Conservation (phyloP, 1,140 invertebrate species). For the Lucilia sericata region DNA sequence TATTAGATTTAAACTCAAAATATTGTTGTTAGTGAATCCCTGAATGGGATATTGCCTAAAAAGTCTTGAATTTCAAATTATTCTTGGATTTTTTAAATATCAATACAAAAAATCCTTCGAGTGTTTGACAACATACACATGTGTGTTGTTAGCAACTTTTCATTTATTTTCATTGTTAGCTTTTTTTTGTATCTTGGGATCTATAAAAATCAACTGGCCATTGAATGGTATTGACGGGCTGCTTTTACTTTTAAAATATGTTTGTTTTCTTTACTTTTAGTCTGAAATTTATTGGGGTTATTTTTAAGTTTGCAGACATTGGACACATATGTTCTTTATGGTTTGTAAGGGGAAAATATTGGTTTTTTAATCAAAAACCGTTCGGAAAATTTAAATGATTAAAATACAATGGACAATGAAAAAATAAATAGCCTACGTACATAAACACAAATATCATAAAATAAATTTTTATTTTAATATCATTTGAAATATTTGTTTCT, state of each 20-base stretch:
- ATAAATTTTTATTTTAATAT: too few relatives aligned
- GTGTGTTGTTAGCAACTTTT: neutral
- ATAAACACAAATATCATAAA: too few relatives aligned
- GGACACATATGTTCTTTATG: neutral
- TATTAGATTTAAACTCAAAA: slow-evolving; percentile 7
- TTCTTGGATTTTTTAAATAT: too few relatives aligned
- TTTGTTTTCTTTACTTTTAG: neutral
- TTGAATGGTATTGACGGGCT: neutral
- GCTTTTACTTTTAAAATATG: neutral
- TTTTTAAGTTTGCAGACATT: neutral
- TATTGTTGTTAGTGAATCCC: neutral
- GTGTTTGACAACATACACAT: neutral
- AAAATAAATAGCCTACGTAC: too few relatives aligned
- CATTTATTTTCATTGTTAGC: neutral
- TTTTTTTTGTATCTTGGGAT: neutral
- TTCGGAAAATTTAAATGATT: neutral
- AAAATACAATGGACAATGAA: neutral
- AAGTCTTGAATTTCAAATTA: too few relatives aligned
- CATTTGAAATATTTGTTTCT: too few relatives aligned
- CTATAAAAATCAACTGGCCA: slow-evolving; percentile 11
- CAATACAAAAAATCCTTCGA: too few relatives aligned
- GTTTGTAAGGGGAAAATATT: neutral
- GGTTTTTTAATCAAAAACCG: slow-evolving; percentile 15
- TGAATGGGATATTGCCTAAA: neutral
- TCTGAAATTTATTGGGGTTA: neutral